A percentile compares a stretch with the other conserved stretches of the same genome.
These are phyloP conservation scores for Otolemur crassicaudatus DNA, from an alignment of 2,797 vertebrate genomes.

Conservation along the genomic window DNA sequence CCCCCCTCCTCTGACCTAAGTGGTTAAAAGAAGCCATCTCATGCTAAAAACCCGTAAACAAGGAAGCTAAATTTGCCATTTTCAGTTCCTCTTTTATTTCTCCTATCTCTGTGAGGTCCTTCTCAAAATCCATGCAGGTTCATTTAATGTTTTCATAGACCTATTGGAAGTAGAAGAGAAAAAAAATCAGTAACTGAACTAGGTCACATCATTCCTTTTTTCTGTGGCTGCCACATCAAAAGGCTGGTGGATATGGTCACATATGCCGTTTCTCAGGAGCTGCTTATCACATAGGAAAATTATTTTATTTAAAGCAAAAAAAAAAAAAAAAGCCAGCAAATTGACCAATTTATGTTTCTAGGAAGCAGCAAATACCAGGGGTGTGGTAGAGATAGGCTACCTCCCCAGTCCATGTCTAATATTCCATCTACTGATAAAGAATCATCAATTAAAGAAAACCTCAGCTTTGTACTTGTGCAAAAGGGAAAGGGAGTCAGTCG, in stretches of 20 bases:
- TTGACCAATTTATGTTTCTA: constrained; percentile 45
- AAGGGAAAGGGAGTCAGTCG: neutral
- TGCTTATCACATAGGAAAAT: constrained; percentile 48
- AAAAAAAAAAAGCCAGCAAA: neutral
- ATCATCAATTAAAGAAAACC: constrained; percentile 22
- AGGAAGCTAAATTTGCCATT: constrained; percentile 40
- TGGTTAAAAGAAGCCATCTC: neutral
- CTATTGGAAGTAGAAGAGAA: neutral
- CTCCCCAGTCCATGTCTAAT: constrained; percentile 8
- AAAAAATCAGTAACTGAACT: neutral
- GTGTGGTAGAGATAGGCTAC: neutral
- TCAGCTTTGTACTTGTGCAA: constrained; percentile 2
- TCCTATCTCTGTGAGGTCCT: constrained; percentile 38
- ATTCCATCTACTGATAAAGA: constrained; percentile 24
- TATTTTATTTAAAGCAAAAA: constrained; percentile 53
- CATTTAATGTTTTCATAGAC: constrained; percentile 34
- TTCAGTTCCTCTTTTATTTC: constrained; percentile 46
- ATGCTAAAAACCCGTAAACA: neutral
- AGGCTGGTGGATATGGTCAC: neutral
- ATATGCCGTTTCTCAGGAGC: neutral
- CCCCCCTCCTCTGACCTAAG: neutral
- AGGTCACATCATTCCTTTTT: constrained; percentile 22
- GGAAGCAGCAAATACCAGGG: neutral
- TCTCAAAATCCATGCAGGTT: constrained; percentile 47
- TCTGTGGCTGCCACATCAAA: constrained; percentile 13